These are phyloP conservation scores for Notothenia coriiceps DNA, from an alignment of 2,113 vertebrate genomes.

Conservation along the genomic window DNA sequence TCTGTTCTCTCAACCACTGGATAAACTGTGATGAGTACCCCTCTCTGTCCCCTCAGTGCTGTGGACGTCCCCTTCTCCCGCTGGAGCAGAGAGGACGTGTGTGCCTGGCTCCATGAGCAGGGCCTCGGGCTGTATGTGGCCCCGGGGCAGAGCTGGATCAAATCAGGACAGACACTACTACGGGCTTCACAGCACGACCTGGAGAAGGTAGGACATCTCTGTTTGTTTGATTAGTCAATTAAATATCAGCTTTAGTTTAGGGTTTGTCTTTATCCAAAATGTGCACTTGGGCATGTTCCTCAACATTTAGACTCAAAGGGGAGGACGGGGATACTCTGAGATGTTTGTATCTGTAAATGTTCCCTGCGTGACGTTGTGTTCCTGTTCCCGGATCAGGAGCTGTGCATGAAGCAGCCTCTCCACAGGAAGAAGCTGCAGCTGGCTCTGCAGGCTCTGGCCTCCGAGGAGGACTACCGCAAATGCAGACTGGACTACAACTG, in stretches of 20 bases:
- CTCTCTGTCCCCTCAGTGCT: constrained; percentile 77
- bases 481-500: constrained; percentile 96
- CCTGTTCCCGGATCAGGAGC: constrained; percentile 84
- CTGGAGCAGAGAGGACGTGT: constrained; percentile 95
- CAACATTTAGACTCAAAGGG: not conserved
- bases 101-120: constrained; percentile 93
- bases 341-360: not conserved
- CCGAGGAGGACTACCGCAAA: constrained; percentile 90
- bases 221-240: too few species aligned
- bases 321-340: not conserved
- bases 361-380: not conserved
- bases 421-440: constrained; percentile 98
- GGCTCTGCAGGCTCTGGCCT: constrained; percentile 91
- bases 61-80: constrained; percentile 91
- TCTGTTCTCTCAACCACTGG: too few species aligned
- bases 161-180: constrained; percentile 92
- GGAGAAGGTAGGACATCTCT: constrained; percentile 86
- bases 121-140: constrained; percentile 89
- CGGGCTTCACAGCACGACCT: constrained; percentile 95
- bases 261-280: not conserved
- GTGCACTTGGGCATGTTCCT: not conserved
- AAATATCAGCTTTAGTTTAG: too few species aligned
- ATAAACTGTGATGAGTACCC: not conserved
- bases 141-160: constrained; percentile 91
- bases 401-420: constrained; percentile 92